These are phyloP conservation scores for Nyctalus aviator DNA, from an alignment of 2,797 vertebrate species.

Conservation along the genomic window DNA sequence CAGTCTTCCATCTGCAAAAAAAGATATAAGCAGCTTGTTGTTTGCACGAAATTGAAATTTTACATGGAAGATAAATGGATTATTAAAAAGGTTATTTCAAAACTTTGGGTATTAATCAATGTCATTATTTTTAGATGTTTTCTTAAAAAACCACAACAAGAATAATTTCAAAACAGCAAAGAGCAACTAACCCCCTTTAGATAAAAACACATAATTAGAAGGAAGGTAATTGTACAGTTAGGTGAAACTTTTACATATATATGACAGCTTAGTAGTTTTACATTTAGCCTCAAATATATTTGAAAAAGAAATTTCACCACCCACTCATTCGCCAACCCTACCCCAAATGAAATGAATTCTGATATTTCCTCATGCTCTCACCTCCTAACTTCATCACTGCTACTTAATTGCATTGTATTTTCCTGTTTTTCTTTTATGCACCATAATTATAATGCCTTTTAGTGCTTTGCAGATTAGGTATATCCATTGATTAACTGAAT, in stretches of 20 bases:
- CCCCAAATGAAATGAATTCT: neutral
- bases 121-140: slow-evolving; percentile 31
- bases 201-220: neutral
- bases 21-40: slow-evolving; percentile 55
- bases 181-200: slow-evolving; percentile 12
- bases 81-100: slow-evolving; percentile 48
- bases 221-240: neutral
- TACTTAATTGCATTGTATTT: neutral
- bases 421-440: neutral
- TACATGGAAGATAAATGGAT: slow-evolving; percentile 65
- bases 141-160: neutral
- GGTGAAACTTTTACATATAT: slow-evolving; percentile 24
- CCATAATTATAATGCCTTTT: neutral
- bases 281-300: neutral
- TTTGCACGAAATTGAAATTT: slow-evolving; percentile 28
- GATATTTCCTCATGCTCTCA: neutral
- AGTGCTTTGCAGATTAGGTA: neutral
- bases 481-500: neutral
- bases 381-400: neutral
- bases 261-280: neutral
- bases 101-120: slow-evolving; percentile 1
- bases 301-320: neutral
- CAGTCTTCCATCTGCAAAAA: neutral
- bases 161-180: neutral
- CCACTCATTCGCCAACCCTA: neutral